phyloP scores from a whole-genome alignment of 2,888 invertebrate genomes.

The Eurytoma adleriae region DNA sequence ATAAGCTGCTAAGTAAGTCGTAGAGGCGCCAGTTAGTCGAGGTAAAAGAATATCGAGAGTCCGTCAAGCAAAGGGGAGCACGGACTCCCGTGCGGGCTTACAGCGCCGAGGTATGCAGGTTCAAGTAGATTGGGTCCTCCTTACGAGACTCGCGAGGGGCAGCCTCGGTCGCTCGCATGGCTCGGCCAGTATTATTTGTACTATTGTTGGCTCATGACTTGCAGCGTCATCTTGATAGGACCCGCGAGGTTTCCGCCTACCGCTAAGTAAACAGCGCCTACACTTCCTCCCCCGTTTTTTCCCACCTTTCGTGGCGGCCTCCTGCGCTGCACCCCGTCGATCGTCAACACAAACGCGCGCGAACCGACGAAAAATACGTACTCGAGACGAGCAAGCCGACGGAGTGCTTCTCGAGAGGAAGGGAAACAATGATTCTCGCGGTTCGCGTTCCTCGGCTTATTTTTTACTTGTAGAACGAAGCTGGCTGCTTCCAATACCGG shows the following conservation, averaged over 20 bases:
- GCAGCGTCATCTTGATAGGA: constrained; percentile 61
- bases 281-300: neutral
- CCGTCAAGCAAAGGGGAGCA: neutral
- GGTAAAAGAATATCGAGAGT: neutral
- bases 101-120: neutral
- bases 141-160: no score
- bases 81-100: neutral
- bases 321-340: constrained; percentile 20
- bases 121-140: constrained; percentile 8
- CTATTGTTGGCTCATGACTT: constrained; percentile 75
- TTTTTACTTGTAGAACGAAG: constrained; percentile 18
- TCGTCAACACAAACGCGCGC: constrained; percentile 33
- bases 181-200: constrained; percentile 75
- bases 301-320: neutral
- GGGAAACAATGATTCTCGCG: constrained; percentile 56
- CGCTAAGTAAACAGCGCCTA: constrained; percentile 70
- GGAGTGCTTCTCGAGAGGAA: constrained; percentile 57
- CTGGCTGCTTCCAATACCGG: neutral
- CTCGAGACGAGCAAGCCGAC: constrained; percentile 52
- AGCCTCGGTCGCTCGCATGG: constrained; percentile 47
- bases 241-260: constrained; percentile 68
- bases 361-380: constrained; percentile 43
- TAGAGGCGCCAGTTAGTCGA: constrained; percentile 22
- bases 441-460: constrained; percentile 31
- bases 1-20: constrained; percentile 8